Base-by-base conservation (phyloP, 2,113 vertebrate genomes). In the Gobius niger region DNA sequence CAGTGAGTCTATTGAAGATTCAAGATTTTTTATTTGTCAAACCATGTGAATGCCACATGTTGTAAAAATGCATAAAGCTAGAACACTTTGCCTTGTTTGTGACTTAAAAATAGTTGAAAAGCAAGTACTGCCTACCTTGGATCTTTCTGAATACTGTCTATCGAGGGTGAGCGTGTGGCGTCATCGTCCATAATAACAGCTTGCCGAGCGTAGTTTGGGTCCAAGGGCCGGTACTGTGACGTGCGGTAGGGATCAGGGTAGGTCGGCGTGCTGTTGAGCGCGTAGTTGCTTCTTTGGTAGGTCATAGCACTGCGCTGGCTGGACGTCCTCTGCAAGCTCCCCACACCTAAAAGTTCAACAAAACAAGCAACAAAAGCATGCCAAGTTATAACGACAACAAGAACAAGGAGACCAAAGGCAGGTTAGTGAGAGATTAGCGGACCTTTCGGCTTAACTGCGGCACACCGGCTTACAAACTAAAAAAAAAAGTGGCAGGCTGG, bases 81-180 rank as follows among this genome's bases (percentile, higher is more conserved):
- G n/a, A 57, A 57, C 34, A 57, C 52, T 6, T 5, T 14, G 47
- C 13, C 47, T 19, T 10, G 11, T 5, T 19, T 19, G 19, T 19
- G 9, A 53, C 5, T 19, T 53, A 8, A 56, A 56, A 56, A 51
- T n/a, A 56, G 52, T 4, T 15, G 14, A 59, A 14, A 40, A 40
- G 11, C 3, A 34, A 19, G 2, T 8, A 2, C 1, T 18, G 54
- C 70, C 88, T 93, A 94, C 97, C 96, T 97, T 80, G 96, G 96
- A 87, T 99, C 96, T 46, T 99, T 99, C 87, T 98, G 97, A 68
- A 99, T 98, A 91, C 96, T 98, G 92, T 99, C 96, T 80, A 98
- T 95, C 50, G 97, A 98, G 0, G 96, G 97, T 0, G 97, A 98
- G 47, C 95, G 94, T 0, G 95, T 93, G 72, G 96, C 94, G 8